Evolutionary conservation across 2,888 invertebrate species (phyloP).

Genomic region (Thelaira solivaga): DNA sequence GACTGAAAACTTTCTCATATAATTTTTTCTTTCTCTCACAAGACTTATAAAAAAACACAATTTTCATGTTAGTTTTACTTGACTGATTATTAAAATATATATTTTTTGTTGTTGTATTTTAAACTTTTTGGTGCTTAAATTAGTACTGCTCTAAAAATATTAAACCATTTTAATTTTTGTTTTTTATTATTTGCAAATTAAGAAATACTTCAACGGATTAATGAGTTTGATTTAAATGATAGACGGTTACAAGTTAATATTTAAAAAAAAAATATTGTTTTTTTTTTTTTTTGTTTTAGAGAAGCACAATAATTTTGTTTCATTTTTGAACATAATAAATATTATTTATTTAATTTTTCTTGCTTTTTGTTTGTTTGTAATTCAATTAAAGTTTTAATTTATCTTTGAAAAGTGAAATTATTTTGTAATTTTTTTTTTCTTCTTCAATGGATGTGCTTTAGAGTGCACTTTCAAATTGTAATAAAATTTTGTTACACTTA

Average conservation of each 20-base stretch:
- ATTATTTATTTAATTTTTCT: constrained; percentile 15
- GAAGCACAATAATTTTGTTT: no score
- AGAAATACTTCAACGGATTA: constrained; percentile 2
- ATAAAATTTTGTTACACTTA: not conserved
- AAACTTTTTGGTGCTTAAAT: constrained; percentile 38
- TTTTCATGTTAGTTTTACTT: constrained; percentile 53
- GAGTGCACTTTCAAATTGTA: not conserved
- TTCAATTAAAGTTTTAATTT: not conserved
- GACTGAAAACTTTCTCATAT: constrained; percentile 44
- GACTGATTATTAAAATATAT: constrained; percentile 33
- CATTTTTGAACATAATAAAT: constrained; percentile 22
- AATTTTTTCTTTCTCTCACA: not conserved
- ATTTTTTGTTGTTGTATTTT: not conserved
- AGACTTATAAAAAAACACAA: not conserved
- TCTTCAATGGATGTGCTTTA: not conserved
- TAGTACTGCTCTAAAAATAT: constrained; percentile 53
- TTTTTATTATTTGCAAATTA: not conserved
- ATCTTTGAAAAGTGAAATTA: constrained; percentile 50
- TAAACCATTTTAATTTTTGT: constrained; percentile 17
- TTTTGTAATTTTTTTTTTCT: constrained; percentile 32
- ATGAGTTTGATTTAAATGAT: constrained; percentile 1
- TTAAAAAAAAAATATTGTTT: no score
- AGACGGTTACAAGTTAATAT: no score
- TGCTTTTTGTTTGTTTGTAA: not conserved
- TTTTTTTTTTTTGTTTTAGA: no score